Conservation (phyloP, 2,888 invertebrate species). For the Dorcus hopei region DNA sequence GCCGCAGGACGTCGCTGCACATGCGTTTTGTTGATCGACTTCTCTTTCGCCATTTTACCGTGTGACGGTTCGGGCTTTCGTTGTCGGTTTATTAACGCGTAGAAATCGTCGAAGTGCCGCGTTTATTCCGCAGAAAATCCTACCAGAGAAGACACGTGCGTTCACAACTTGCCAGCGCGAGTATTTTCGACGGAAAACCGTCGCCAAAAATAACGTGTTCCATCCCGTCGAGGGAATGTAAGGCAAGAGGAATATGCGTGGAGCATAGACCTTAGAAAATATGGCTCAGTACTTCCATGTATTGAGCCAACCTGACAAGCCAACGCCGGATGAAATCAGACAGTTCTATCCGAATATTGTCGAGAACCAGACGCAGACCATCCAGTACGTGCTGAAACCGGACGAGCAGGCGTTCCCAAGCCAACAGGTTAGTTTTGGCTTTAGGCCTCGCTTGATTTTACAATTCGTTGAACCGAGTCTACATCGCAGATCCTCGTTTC, state of each 20-base stretch:
- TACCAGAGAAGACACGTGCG: too few species aligned
- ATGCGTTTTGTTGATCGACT: too few species aligned
- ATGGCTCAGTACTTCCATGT: slow-evolving; percentile 73
- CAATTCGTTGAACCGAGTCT: not conserved
- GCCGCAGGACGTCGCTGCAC: too few species aligned
- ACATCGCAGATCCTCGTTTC: slow-evolving; percentile 34
- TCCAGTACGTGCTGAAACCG: slow-evolving; percentile 42
- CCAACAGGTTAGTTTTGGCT: slow-evolving; percentile 29
- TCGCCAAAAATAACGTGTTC: too few species aligned
- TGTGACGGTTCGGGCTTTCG: too few species aligned
- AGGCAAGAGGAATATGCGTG: slow-evolving; percentile 9
- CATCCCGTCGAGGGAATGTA: too few species aligned
- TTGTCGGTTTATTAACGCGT: too few species aligned
- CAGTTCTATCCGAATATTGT: slow-evolving; percentile 63
- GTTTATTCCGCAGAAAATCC: too few species aligned
- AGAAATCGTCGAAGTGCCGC: too few species aligned
- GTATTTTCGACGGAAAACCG: too few species aligned
- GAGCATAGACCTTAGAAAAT: slow-evolving; percentile 34
- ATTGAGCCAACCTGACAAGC: slow-evolving; percentile 55
- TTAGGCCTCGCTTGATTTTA: not conserved
- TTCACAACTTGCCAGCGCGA: too few species aligned
- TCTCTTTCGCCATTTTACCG: too few species aligned
- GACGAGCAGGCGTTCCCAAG: slow-evolving; percentile 37
- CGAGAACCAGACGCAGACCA: slow-evolving; percentile 37
- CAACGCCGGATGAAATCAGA: slow-evolving; percentile 60